Base-by-base conservation (phyloP, 2,888 invertebrate genomes). In the Oegoconia quadripuncta region DNA sequence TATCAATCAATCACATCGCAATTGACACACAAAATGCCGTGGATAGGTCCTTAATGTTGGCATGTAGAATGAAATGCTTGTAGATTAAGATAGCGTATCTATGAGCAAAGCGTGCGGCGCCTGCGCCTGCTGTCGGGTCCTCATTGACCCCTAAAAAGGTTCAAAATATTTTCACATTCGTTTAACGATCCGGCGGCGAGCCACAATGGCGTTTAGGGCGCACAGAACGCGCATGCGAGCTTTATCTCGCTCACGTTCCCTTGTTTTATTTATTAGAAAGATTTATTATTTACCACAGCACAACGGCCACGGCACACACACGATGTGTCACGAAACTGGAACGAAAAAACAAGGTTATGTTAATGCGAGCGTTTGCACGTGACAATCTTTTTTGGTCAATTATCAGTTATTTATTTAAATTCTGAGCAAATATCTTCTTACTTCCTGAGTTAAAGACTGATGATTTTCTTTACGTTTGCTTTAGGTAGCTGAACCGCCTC, bases 261-360 rank as follows among this genome's bases (percentile, higher is more conserved):
- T 78, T 84, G 81, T 83, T 86, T 83, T 84, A 86, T 84, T 86
- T 86, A 87, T 86, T 87, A 84, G 84, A 83, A 81, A 81, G 80
- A 86, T 86, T 86, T 86, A 84, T 86, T 86, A 84, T 84, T 86
- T 83, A 83, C 84, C 76, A 34, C 33, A 16, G 33, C 20, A 12
- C 27, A 3, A 23, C 11, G 11, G 9, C 23, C 23, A 65, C 62
- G 64, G 82, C 83, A 72, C 86, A 72, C 86, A 84, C 87, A 86
- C 86, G 83, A 71, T 65, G 84, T 75, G 80, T 87, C 84, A 84
- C 87, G 86, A 86, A 80, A 74, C 65, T 75, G 74, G 73, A 62
- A 76, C 63, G 66, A 74, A 82, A 79, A 82, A 84, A 82, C 71
- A 55, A 65, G 78, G 73, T 70, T 80, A 84, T 83, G 83, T 70